These are phyloP conservation scores for Macroramphosus scolopax DNA, from an alignment of 2,797 vertebrate genomes.

Conservation along the genomic window DNA sequence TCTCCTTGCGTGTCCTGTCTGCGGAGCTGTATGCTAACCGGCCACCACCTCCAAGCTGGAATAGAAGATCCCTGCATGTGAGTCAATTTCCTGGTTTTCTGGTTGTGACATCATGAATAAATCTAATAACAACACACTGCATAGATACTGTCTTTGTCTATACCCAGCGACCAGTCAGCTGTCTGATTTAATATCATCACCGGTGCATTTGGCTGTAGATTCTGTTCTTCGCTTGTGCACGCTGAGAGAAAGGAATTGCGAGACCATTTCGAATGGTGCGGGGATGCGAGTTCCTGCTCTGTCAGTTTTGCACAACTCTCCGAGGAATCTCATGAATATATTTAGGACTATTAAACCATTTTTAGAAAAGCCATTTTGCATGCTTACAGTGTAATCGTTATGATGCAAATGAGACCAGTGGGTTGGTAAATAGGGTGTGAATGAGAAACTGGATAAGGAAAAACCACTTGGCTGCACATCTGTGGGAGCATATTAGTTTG, in stretches of 20 bases:
- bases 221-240: conserved; percentile 10
- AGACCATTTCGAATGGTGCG: conserved; percentile 32
- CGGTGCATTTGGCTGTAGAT: conserved; percentile 6
- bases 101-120: background rate
- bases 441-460: conserved; percentile 64
- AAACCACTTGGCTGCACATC: conserved; percentile 50
- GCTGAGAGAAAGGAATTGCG: conserved; percentile 16
- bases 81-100: background rate
- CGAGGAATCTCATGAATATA: conserved; percentile 73
- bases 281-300: conserved; percentile 30
- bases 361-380: conserved; percentile 63
- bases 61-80: too few species aligned
- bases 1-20: too few species aligned
- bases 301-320: conserved; percentile 53
- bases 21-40: too few species aligned
- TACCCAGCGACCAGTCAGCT: background rate
- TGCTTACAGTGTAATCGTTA: conserved; percentile 68
- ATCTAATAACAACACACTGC: background rate
- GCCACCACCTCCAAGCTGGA: too few species aligned
- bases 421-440: conserved; percentile 70
- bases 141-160: background rate
- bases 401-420: conserved; percentile 67
- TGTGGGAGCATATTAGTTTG: conserved; percentile 47
- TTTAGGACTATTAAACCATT: conserved; percentile 64
- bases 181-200: conserved; percentile 1